Conservation (phyloP, 2,888 invertebrate species). For the Dinocampus coccinellae region DNA sequence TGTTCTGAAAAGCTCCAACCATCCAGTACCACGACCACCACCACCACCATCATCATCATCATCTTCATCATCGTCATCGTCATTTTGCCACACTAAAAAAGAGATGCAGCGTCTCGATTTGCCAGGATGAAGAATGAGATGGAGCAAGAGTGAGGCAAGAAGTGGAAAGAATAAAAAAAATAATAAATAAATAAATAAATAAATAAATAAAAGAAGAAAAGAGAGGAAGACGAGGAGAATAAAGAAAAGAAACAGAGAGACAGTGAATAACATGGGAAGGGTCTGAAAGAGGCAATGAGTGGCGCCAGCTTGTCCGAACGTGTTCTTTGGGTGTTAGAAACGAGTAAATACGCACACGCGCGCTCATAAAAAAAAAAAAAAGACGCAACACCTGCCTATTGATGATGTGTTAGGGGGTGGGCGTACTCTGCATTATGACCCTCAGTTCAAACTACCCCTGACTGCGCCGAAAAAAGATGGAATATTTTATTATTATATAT, state of each 20-base stretch:
- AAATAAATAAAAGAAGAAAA: slow-evolving; percentile 8
- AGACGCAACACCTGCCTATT: slow-evolving; percentile 30
- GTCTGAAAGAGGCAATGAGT: slow-evolving; percentile 39
- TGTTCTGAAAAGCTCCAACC: too few species aligned
- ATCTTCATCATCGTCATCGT: too few species aligned
- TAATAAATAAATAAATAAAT: background rate
- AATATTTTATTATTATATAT: background rate
- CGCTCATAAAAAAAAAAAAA: slow-evolving; percentile 1
- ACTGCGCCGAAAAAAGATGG: background rate
- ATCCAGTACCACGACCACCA: too few species aligned
- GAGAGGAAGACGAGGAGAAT: slow-evolving; percentile 21
- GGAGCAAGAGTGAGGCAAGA: slow-evolving; percentile 33
- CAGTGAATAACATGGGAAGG: too few species aligned
- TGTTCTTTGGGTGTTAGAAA: slow-evolving; percentile 21
- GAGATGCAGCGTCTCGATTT: background rate
- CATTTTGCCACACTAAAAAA: too few species aligned
- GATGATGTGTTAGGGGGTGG: background rate
- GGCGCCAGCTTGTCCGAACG: slow-evolving; percentile 64
- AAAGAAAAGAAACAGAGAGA: slow-evolving; percentile 36
- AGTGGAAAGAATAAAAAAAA: background rate
- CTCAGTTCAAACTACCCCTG: slow-evolving; percentile 16
- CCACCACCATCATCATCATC: too few species aligned
- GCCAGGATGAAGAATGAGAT: slow-evolving; percentile 29
- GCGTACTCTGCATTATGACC: background rate
- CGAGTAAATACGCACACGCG: slow-evolving; percentile 35